phyloP scores from a whole-genome alignment of 2,113 vertebrate species.

The Macquaria ambigua region DNA sequence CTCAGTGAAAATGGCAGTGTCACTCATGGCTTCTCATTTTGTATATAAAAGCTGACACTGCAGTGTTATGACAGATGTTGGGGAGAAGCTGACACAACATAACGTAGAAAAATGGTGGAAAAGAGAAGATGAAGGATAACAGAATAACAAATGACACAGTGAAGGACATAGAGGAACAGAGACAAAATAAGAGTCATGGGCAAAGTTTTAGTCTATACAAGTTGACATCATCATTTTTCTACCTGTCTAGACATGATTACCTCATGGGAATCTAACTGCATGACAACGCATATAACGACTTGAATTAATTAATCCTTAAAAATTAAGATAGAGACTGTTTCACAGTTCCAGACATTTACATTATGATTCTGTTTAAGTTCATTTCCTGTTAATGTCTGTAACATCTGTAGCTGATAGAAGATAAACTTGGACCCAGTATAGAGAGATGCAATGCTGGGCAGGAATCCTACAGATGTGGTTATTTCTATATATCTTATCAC shows the following conservation, averaged over 20 bases:
- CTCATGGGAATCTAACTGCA: background rate
- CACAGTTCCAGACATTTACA: background rate
- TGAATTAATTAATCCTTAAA: background rate
- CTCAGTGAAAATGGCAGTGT: conserved; percentile 14
- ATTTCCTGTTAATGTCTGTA: background rate
- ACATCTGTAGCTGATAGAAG: background rate
- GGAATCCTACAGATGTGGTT: background rate
- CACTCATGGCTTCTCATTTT: conserved; percentile 24
- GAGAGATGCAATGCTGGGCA: background rate
- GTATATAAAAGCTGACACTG: conserved; percentile 16
- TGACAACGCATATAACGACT: background rate
- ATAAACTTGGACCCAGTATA: background rate
- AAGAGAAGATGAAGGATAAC: conserved; percentile 24
- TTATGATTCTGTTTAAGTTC: background rate
- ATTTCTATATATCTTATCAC: background rate
- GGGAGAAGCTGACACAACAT: conserved; percentile 21
- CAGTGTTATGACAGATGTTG: conserved; percentile 25
- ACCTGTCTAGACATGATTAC: background rate
- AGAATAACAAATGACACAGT: conserved; percentile 19
- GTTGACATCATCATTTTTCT: conserved; percentile 28
- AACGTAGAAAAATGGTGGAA: conserved; percentile 5
- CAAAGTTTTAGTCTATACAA: background rate
- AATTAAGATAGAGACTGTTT: background rate
- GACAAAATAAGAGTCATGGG: background rate
- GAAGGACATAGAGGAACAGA: background rate